Evolutionary conservation across 2,888 invertebrate species (phyloP).

Genomic region (Heteromyza rotundicornis): DNA sequence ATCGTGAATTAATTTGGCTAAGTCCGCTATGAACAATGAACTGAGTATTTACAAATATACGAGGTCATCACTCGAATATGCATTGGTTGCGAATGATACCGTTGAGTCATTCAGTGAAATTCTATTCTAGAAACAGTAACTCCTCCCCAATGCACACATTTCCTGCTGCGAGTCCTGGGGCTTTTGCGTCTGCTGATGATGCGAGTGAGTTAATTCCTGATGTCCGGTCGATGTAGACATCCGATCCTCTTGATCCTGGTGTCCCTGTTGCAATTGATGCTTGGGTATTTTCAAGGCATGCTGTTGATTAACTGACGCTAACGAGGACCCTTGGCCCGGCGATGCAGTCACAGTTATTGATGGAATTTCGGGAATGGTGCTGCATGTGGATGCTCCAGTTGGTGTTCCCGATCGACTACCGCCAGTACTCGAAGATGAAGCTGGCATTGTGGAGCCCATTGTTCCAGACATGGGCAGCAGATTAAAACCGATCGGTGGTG

Average conservation of each 20-base stretch:
- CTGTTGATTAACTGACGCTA: conserved; percentile 39
- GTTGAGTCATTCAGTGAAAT: conserved; percentile 39
- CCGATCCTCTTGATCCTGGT: not conserved
- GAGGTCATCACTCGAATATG: conserved; percentile 37
- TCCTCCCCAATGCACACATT: conserved; percentile 50
- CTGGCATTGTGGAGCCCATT: conserved; percentile 39
- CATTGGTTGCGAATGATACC: conserved; percentile 25
- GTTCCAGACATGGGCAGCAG: conserved; percentile 53
- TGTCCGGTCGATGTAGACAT: not conserved
- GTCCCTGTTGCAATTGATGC: conserved; percentile 25
- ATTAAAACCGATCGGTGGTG: conserved; percentile 48
- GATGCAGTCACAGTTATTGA: conserved; percentile 53
- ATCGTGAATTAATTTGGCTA: not conserved
- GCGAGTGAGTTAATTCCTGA: conserved; percentile 22
- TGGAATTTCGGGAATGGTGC: conserved; percentile 48
- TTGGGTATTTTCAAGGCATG: conserved; percentile 41
- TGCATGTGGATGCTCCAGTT: conserved; percentile 33
- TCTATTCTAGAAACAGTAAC: conserved; percentile 60
- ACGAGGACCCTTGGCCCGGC: conserved; percentile 40
- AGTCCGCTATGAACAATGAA: not conserved
- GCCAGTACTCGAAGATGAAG: conserved; percentile 15
- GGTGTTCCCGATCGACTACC: conserved; percentile 46
- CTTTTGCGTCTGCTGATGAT: conserved; percentile 21
- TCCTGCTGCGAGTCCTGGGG: conserved; percentile 31
- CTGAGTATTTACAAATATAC: conserved; percentile 54